Evolutionary conservation across 1,140 invertebrate genomes (phyloP).

Genomic region (Coenobita brevimanus): DNA sequence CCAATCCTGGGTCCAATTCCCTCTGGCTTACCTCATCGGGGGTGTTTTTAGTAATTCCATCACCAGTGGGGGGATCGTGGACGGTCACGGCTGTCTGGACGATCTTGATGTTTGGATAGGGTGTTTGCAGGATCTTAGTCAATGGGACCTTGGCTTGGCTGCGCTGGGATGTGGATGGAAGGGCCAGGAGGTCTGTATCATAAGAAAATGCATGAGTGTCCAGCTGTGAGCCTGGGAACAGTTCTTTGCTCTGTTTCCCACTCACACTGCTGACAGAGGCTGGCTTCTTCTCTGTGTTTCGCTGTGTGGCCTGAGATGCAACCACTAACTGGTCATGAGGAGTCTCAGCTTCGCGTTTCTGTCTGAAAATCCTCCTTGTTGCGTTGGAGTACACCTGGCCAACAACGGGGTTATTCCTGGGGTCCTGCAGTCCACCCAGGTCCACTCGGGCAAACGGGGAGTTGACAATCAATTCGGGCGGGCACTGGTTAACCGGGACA

Average conservation of each 20-base stretch:
- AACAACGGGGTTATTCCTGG: conserved; percentile 19
- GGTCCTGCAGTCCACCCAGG: conserved; percentile 32
- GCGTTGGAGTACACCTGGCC: conserved; percentile 21
- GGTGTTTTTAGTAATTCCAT: no score
- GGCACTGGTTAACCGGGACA: conserved; percentile 40
- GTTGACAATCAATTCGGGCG: not conserved
- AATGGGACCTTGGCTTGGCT: not conserved
- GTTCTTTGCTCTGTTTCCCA: conserved; percentile 15
- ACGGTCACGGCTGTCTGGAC: conserved; percentile 7
- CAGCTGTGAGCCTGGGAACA: conserved; percentile 5
- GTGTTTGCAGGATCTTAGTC: not conserved
- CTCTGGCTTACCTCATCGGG: no score
- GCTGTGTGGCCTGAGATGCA: not conserved
- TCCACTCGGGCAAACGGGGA: conserved; percentile 42
- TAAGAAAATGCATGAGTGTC: not conserved
- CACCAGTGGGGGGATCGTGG: not conserved
- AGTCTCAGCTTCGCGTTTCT: not conserved
- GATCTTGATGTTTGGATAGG: conserved; percentile 34
- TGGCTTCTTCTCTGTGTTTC: no score
- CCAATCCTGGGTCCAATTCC: no score
- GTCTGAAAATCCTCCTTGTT: not conserved
- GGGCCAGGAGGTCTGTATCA: not conserved
- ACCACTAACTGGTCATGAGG: conserved; percentile 21
- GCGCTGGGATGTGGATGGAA: not conserved
- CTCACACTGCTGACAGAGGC: no score